A percentile compares a stretch with the other conserved stretches of the same genome.
Conservation (phyloP, 2,888 invertebrate genomes). For the Trachelus stipa region DNA sequence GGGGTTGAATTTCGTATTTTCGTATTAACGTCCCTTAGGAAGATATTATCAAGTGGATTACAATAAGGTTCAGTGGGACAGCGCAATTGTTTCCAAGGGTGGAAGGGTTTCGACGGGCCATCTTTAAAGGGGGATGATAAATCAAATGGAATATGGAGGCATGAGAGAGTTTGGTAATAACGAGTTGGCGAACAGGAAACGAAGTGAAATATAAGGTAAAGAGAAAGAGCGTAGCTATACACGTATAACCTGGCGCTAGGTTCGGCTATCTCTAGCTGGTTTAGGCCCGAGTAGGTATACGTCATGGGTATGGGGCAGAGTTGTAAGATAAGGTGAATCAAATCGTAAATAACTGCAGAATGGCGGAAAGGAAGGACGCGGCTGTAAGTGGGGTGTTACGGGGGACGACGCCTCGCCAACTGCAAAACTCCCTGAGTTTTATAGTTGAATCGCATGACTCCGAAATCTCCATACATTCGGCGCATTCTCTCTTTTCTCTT, state of each 20-base stretch:
- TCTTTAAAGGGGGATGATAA: constrained; percentile 30
- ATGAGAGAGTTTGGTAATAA: constrained; percentile 36
- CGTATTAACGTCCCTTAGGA: not conserved
- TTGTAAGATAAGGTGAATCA: constrained; percentile 65
- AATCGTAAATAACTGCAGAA: constrained; percentile 66
- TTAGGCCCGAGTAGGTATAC: constrained; percentile 30
- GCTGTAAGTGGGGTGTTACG: constrained; percentile 26
- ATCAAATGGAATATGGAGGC: constrained; percentile 30
- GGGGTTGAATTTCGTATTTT: not conserved
- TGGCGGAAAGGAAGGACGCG: constrained; percentile 55
- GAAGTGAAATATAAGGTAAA: constrained; percentile 42
- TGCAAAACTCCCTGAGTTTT: constrained; percentile 66
- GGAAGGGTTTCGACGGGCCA: not conserved
- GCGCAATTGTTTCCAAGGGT: not conserved
- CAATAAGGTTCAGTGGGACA: not conserved
- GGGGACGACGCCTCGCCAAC: constrained; percentile 60
- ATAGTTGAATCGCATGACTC: constrained; percentile 67
- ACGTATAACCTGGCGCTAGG: constrained; percentile 4
- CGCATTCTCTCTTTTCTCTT: constrained; percentile 30
- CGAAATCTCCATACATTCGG: constrained; percentile 63
- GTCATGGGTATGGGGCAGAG: constrained; percentile 33
- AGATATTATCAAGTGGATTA: not conserved
- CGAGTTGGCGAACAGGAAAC: constrained; percentile 43
- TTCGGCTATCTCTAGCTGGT: constrained; percentile 53
- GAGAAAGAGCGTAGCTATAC: constrained; percentile 4